Conservation (phyloP, 2,888 invertebrate genomes). For the Spodoptera picta region DNA sequence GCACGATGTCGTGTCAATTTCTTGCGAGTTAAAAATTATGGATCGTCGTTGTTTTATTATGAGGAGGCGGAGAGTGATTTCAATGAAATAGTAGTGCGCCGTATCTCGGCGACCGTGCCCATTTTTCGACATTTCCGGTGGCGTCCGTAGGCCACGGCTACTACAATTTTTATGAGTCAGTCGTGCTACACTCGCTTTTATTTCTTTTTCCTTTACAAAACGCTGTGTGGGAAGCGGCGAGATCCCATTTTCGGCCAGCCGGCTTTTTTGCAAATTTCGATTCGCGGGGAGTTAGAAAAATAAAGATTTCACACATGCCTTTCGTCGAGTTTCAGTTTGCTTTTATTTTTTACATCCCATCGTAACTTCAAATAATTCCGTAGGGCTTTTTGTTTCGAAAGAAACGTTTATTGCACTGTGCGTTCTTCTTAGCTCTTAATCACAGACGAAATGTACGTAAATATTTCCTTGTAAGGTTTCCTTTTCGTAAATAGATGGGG, state of each 20-base stretch:
- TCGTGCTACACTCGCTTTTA: constrained; percentile 63
- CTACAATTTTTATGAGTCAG: constrained; percentile 83
- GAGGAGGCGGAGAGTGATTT: constrained; percentile 40
- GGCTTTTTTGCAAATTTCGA: constrained; percentile 76
- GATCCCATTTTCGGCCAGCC: constrained; percentile 76
- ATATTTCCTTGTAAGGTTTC: constrained; percentile 35
- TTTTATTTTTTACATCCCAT: constrained; percentile 47
- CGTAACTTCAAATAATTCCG: constrained; percentile 49
- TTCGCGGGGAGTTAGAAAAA: constrained; percentile 70
- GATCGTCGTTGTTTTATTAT: constrained; percentile 36
- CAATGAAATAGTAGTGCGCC: constrained; percentile 39
- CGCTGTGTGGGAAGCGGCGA: constrained; percentile 70
- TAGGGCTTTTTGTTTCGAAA: constrained; percentile 44
- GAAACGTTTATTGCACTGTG: constrained; percentile 43
- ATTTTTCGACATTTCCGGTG: constrained; percentile 70
- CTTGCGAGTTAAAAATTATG: constrained; percentile 31
- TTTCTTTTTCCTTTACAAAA: constrained; percentile 69
- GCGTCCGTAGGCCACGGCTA: constrained; percentile 61
- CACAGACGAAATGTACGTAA: constrained; percentile 40
- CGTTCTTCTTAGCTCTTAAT: constrained; percentile 50
- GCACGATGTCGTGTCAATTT: constrained; percentile 25
- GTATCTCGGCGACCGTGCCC: constrained; percentile 54
- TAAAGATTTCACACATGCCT: constrained; percentile 70
- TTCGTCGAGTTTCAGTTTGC: constrained; percentile 41
- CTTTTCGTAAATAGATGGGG: constrained; percentile 28